Percentiles rank a stretch among this genome's conserved stretches.
Conservation (phyloP, 2,888 invertebrate genomes). For the Ptilodon capucinus region DNA sequence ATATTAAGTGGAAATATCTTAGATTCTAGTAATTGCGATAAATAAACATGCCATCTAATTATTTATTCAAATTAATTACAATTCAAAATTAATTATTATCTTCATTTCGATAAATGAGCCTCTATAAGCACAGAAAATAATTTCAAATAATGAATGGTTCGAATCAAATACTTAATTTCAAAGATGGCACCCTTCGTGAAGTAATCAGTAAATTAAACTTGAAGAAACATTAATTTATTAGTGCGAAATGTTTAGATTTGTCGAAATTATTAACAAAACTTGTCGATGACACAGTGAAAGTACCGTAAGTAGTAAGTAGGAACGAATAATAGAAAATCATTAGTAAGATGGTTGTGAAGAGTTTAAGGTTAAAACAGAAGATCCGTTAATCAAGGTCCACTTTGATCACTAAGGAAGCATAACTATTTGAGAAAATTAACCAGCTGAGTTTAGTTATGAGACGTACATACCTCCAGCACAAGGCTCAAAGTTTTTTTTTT, state of each 20-base stretch:
- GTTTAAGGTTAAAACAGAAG: slow-evolving; percentile 8
- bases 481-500: too few relatives aligned
- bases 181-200: background rate
- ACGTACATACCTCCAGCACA: too few relatives aligned
- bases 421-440: too few relatives aligned
- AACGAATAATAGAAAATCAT: background rate
- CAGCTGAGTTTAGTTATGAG: too few relatives aligned
- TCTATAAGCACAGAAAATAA: background rate
- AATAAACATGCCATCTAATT: background rate
- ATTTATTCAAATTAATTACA: background rate
- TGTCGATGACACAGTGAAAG: background rate
- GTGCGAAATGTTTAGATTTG: background rate
- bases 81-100: too few relatives aligned
- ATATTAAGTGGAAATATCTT: background rate
- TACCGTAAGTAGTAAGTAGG: background rate
- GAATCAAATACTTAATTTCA: background rate
- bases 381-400: slow-evolving; percentile 29
- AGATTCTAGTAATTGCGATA: background rate
- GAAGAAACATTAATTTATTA: background rate
- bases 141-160: too few relatives aligned
- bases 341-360: background rate
- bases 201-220: background rate
- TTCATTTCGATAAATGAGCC: too few relatives aligned
- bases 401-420: slow-evolving; percentile 2
- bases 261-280: background rate